These are phyloP conservation scores for Drosophila sucinea DNA, from an alignment of 1,140 invertebrate species.

Conservation along the genomic window DNA sequence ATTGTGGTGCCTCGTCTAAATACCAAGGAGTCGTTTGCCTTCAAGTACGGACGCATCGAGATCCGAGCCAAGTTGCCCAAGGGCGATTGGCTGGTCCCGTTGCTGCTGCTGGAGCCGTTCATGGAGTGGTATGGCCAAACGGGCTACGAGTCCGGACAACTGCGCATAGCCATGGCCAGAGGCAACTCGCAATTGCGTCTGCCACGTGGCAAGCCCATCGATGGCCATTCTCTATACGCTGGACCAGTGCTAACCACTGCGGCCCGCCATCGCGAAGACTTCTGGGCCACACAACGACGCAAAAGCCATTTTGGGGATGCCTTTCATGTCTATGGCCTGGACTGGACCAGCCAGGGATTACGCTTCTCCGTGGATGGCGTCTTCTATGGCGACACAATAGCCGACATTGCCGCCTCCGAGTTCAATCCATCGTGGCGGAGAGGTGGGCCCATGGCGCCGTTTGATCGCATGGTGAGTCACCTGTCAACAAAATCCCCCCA, in stretches of 20 bases:
- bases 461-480: slow-evolving; percentile 87
- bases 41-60: slow-evolving; percentile 64
- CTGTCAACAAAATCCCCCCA: not conserved
- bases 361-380: slow-evolving; percentile 85
- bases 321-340: slow-evolving; percentile 86
- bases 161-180: slow-evolving; percentile 83
- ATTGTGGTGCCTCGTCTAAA: slow-evolving; percentile 53
- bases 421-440: slow-evolving; percentile 62
- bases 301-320: slow-evolving; percentile 83
- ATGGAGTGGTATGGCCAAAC: slow-evolving; percentile 63
- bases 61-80: slow-evolving; percentile 59
- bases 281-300: slow-evolving; percentile 48
- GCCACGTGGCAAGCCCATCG: slow-evolving; percentile 57
- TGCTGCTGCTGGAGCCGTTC: slow-evolving; percentile 72
- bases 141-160: slow-evolving; percentile 72
- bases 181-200: slow-evolving; percentile 83
- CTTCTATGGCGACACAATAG: slow-evolving; percentile 77
- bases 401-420: slow-evolving; percentile 81
- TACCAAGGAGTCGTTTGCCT: slow-evolving; percentile 65
- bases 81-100: slow-evolving; percentile 62
- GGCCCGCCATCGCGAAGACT: slow-evolving; percentile 61
- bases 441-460: slow-evolving; percentile 86
- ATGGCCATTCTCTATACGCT: slow-evolving; percentile 71
- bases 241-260: slow-evolving; percentile 74
- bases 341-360: slow-evolving; percentile 85